Evolutionary conservation across 1,140 invertebrate genomes (phyloP).

Genomic region (Mamestra configurata): DNA sequence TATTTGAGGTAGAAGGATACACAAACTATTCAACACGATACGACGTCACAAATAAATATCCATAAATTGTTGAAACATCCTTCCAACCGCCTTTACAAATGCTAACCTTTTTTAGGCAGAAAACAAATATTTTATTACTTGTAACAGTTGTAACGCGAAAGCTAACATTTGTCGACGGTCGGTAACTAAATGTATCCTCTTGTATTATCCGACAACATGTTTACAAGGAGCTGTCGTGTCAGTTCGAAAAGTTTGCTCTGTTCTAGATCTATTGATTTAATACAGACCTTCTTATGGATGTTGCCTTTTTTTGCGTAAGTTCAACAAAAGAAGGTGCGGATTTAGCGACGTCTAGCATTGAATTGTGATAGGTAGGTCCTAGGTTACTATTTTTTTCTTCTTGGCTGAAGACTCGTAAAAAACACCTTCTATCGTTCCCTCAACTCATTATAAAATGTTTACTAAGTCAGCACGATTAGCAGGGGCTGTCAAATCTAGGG

Average conservation of each 20-base stretch:
- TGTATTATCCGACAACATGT: conserved; percentile 11
- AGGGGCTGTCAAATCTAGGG: too few species aligned
- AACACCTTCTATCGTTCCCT: too few species aligned
- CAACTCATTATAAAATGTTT: too few species aligned
- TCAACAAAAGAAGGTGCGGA: neutral
- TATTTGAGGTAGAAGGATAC: neutral
- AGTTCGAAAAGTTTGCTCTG: neutral
- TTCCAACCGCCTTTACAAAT: neutral
- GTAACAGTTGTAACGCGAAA: conserved; percentile 11
- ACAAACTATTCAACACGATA: neutral
- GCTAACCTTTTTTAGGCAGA: conserved; percentile 16
- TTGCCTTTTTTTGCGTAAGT: neutral
- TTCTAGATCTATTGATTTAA: conserved; percentile 1
- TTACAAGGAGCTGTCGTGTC: conserved; percentile 24
- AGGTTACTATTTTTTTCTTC: too few species aligned
- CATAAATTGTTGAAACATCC: neutral
- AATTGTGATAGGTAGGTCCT: too few species aligned
- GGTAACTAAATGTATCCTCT: conserved; percentile 23
- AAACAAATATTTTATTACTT: conserved; percentile 41
- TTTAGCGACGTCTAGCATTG: too few species aligned
- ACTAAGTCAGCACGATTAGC: too few species aligned
- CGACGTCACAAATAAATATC: neutral
- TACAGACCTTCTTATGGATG: neutral
- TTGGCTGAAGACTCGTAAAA: too few species aligned
- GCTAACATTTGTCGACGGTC: conserved; percentile 27